Base-by-base conservation (phyloP, 2,888 invertebrate genomes). In the Tuta absoluta region DNA sequence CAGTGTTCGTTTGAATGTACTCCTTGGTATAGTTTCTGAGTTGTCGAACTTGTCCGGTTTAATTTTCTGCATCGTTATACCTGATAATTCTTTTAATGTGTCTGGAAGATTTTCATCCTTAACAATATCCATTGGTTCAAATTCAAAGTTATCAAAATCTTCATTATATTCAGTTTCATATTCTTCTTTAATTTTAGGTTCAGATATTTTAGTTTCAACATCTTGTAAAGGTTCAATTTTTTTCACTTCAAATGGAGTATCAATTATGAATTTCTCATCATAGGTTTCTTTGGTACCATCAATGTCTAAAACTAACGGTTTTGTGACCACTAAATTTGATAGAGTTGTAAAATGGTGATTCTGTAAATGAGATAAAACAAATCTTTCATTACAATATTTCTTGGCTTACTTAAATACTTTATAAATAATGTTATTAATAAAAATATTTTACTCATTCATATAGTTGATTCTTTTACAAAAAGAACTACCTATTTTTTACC, bases 41-140 rank as follows among this genome's bases (percentile, higher is more conserved):
- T 45, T 45, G 45, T 45, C 2, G 5, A 3, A 3, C 14, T 14
- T 21, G 12, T 51, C 4, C 11, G 12, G 21, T 19, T 21, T 49
- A 0, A 23, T 12, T 49, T 53, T 53, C 14, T 24, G 12, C 2
- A 23, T 12, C 0, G 2, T 14, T 53, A 53, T 53, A 12, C 14
- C 51, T 14, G 23, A 23, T 24, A 23, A 23, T 53, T 24, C 24
- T 23, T 53, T 53, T 17, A 28, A 33, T 8, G n/a, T 33, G 53
- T 56, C 21, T n/a, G 17, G 24, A 23, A 51, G 23, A 23, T 51
- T 51, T 23, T 51, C 57, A n/a, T 57, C 57, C 33, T 33, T 57
- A 1, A 57, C 33, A 10, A n/a, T n/a, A 10, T 57, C 57, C 10
- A 17, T 17, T 19, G 33, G 28, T n/a, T 33, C 33, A 37, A 33